These are phyloP conservation scores for Tragelaphus strepsiceros DNA, from an alignment of 2,113 vertebrate genomes.

Conservation along the genomic window DNA sequence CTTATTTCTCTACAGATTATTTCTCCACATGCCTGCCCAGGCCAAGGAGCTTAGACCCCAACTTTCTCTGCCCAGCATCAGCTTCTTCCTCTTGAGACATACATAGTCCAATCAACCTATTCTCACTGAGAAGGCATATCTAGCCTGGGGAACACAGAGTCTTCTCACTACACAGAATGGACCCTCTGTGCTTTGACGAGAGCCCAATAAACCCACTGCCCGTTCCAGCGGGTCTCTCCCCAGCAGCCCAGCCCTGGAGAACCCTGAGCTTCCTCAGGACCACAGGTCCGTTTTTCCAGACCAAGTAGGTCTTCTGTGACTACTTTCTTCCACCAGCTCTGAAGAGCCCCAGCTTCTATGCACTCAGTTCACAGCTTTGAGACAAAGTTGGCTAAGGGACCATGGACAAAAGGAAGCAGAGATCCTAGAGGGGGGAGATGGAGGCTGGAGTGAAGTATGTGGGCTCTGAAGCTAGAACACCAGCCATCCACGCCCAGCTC, in stretches of 20 bases:
- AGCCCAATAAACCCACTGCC: background rate
- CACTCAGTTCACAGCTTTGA: background rate
- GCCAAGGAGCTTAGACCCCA: background rate
- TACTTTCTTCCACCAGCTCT: background rate
- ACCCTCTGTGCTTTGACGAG: rapidly evolving
- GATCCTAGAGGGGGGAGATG: background rate
- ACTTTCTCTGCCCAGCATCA: background rate
- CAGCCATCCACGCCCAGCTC: background rate
- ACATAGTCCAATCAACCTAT: rapidly evolving
- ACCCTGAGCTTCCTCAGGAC: background rate
- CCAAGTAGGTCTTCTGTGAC: background rate
- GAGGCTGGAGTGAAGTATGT: rapidly evolving
- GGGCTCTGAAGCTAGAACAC: background rate
- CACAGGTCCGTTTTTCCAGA: background rate
- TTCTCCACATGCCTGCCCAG: background rate
- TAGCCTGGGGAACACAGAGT: background rate
- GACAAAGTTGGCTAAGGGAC: background rate
- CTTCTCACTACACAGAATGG: background rate
- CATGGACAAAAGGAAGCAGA: rapidly evolving
- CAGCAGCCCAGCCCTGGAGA: background rate
- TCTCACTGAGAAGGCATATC: rapidly evolving
- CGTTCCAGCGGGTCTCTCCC: background rate
- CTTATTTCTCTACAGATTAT: background rate
- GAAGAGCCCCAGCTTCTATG: background rate
- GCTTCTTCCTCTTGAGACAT: background rate